These are phyloP conservation scores for Rhinichthys klamathensis DNA, from an alignment of 2,113 vertebrate species.

Conservation along the genomic window DNA sequence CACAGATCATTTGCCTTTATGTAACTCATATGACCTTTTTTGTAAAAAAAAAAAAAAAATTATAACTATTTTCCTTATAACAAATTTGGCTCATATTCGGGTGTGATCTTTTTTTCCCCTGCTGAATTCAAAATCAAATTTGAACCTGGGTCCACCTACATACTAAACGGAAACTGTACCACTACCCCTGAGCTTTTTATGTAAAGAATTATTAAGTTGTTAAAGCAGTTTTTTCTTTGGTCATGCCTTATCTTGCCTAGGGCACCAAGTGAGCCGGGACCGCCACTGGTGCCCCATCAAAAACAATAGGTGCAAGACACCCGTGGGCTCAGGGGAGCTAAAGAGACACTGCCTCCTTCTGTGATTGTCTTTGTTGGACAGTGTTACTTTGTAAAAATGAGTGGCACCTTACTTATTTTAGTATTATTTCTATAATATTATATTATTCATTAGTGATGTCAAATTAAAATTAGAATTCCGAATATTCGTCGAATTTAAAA, in stretches of 20 bases:
- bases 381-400: neutral
- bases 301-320: slow-evolving; percentile 17
- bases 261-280: neutral
- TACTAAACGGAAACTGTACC: neutral
- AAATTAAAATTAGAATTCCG: no score
- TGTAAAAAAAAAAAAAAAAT: neutral
- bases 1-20: neutral
- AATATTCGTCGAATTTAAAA: no score
- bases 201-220: neutral
- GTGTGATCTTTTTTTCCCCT: neutral
- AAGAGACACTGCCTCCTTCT: neutral
- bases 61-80: no score
- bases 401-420: no score
- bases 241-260: neutral
- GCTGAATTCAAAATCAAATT: neutral
- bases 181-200: neutral
- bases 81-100: neutral
- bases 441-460: no score
- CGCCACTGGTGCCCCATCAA: neutral
- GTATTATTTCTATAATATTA: no score
- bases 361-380: neutral
- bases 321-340: neutral
- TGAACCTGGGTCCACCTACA: neutral
- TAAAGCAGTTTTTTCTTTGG: neutral
- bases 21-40: neutral